A percentile compares a stretch with the other conserved stretches of the same genome.
Evolutionary conservation across 2,888 invertebrate species (phyloP).

Genomic region (Drosophila glabriapex): DNA sequence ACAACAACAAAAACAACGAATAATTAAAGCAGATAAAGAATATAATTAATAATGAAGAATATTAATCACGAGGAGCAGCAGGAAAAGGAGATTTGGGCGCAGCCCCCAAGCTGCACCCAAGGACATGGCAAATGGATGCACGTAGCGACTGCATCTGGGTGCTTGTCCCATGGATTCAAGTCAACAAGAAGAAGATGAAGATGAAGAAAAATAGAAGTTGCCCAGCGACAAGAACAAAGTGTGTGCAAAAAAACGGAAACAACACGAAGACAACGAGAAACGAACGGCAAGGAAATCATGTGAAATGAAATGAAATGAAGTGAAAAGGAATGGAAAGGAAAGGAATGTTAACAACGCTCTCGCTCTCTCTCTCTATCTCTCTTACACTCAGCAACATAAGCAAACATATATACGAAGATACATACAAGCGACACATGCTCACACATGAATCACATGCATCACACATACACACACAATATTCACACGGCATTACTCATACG

Average conservation of each 20-base stretch:
- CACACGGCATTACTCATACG: slow-evolving; percentile 55
- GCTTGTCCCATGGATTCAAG: slow-evolving; percentile 67
- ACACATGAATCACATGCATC: slow-evolving; percentile 17
- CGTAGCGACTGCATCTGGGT: slow-evolving; percentile 58
- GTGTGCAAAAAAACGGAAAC: slow-evolving; percentile 46
- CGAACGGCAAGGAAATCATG: slow-evolving; percentile 1
- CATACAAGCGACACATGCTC: slow-evolving; percentile 6
- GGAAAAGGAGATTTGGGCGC: slow-evolving; percentile 46
- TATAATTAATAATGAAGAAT: slow-evolving; percentile 20
- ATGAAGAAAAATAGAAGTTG: slow-evolving; percentile 59
- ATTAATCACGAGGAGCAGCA: slow-evolving; percentile 45
- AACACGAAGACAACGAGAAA: slow-evolving; percentile 13
- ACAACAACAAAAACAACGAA: slow-evolving; percentile 33
- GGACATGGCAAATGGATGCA: slow-evolving; percentile 55
- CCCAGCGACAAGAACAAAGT: slow-evolving; percentile 74
- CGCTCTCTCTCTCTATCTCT: slow-evolving; percentile 26
- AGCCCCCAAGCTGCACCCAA: slow-evolving; percentile 24
- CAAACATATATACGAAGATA: slow-evolving; percentile 8
- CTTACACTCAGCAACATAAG: slow-evolving; percentile 10
- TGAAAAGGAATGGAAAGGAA: slow-evolving; percentile 27
- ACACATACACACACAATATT: slow-evolving; percentile 29
- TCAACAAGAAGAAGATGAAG: slow-evolving; percentile 34
- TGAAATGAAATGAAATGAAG: not conserved
- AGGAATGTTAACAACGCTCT: slow-evolving; percentile 22
- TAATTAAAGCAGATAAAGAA: slow-evolving; percentile 30